Percentiles rank a stretch among this genome's conserved stretches.
These are phyloP conservation scores for Cryptus armator DNA, from an alignment of 2,888 invertebrate genomes.

Conservation along the genomic window DNA sequence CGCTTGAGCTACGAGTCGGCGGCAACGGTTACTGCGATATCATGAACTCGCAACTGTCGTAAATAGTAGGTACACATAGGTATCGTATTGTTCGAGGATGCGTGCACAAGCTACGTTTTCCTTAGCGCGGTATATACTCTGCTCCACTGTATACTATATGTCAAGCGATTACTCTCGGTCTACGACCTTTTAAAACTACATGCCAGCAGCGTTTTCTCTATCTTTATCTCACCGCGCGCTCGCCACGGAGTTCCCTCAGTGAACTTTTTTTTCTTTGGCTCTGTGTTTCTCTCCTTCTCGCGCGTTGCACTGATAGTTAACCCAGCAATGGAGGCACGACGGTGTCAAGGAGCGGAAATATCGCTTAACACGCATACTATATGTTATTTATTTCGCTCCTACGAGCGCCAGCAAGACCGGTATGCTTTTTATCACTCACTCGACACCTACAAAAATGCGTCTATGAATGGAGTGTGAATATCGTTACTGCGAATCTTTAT, in stretches of 20 bases:
- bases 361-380: slow-evolving; percentile 32
- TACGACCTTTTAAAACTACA: slow-evolving; percentile 60
- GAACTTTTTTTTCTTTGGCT: slow-evolving; percentile 28
- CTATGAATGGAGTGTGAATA: slow-evolving; percentile 16
- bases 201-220: slow-evolving; percentile 18
- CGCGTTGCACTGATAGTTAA: slow-evolving; percentile 44
- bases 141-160: slow-evolving; percentile 29
- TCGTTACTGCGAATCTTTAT: slow-evolving; percentile 7
- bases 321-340: slow-evolving; percentile 21
- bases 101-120: slow-evolving; percentile 62
- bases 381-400: neutral
- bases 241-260: slow-evolving; percentile 22
- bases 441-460: slow-evolving; percentile 27
- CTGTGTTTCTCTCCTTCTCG: slow-evolving; percentile 24
- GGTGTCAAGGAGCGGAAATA: slow-evolving; percentile 43
- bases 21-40: slow-evolving; percentile 41
- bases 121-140: slow-evolving; percentile 10
- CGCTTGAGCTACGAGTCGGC: slow-evolving; percentile 43
- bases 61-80: slow-evolving; percentile 28
- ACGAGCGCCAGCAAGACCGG: neutral
- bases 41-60: slow-evolving; percentile 47
- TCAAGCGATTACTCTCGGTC: slow-evolving; percentile 59
- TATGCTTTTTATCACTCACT: slow-evolving; percentile 36
- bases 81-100: slow-evolving; percentile 44
- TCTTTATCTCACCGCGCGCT: slow-evolving; percentile 39